Evolutionary conservation across 2,888 invertebrate species (phyloP), one percentile per base, ranked within the genome.

Genomic region (Agonum fuliginosum): DNA sequence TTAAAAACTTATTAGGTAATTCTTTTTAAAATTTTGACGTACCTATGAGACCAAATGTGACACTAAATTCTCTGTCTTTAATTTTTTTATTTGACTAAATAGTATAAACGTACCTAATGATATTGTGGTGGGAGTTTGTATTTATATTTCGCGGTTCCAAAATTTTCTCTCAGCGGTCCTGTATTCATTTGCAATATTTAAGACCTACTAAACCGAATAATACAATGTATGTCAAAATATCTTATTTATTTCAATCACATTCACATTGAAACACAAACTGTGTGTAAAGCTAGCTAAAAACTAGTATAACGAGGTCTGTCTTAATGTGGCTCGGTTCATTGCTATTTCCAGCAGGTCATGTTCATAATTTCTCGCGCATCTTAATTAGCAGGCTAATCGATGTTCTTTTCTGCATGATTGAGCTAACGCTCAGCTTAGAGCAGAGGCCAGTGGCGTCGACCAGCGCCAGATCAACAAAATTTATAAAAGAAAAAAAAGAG

Each of bases 391-490:
- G 12, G 24, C 19, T 14, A 70, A 70, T 70, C 70, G 48, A 70
- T 70, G 46, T 46, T 70, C 70, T 70, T 70, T 70, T 70, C 70
- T 48, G 70, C 70, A 70, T 70, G 70, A 70, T 70, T 48, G 70
- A 48, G 46, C 70, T 67, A 67, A 67, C 22, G 65, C 37, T n/a
- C 27, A n/a, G 14, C 62, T 30, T 12, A n/a, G 30, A 30, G 30
- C 27, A n/a, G 65, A 19, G 20, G 22, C 30, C 5, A 41, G 43
- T 12, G 43, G n/a, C 8, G 43, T 12, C 14, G 14, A 43, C 4
- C n/a, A 43, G 3, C 4, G 43, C 6, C 3, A 43, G 43, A 10
- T 12, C 3, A 43, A n/a, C n/a, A n/a, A n/a, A n/a, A n/a, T n/a
- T n/a, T n/a, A n/a, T n/a, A n/a, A n/a, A n/a, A n/a, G n/a, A n/a